phyloP scores from a whole-genome alignment of 2,113 vertebrate species.

The Atractosteus spatula region DNA sequence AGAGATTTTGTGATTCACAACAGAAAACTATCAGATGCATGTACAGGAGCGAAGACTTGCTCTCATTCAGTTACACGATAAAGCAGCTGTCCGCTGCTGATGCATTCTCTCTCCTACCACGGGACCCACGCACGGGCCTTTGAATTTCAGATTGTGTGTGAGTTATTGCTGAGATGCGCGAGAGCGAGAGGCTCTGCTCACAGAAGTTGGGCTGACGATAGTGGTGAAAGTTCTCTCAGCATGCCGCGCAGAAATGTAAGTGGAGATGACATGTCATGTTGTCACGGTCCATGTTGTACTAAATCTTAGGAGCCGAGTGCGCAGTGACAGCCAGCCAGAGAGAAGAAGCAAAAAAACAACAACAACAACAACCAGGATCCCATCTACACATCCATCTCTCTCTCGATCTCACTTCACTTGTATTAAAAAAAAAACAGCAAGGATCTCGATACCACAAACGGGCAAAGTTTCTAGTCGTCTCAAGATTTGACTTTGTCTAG shows the following conservation, averaged over 20 bases:
- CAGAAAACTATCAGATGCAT: not conserved
- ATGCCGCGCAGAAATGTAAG: conserved; percentile 64
- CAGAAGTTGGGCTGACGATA: conserved; percentile 7
- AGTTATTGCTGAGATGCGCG: conserved; percentile 60
- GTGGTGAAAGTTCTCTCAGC: conserved; percentile 62
- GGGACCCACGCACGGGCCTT: conserved; percentile 52
- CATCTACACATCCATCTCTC: too few relatives aligned
- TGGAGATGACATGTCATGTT: conserved; percentile 73
- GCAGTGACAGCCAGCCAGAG: conserved; percentile 40
- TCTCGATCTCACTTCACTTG: too few relatives aligned
- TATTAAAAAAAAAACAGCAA: too few relatives aligned
- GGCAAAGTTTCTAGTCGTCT: too few relatives aligned
- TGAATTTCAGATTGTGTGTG: conserved; percentile 56
- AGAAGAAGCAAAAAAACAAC: conserved; percentile 34
- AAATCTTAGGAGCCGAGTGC: conserved; percentile 56
- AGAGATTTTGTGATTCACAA: too few relatives aligned
- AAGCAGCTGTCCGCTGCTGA: conserved; percentile 42
- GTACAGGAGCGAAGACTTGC: conserved; percentile 4
- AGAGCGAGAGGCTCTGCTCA: conserved; percentile 42
- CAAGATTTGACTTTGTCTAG: too few relatives aligned
- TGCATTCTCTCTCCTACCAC: conserved; percentile 45
- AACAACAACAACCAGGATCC: too few relatives aligned
- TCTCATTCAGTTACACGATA: conserved; percentile 32
- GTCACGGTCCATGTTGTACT: conserved; percentile 64
- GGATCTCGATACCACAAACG: too few relatives aligned